Percentiles rank a stretch among this genome's conserved stretches.
These are phyloP conservation scores for Clitarchus hookeri DNA, from an alignment of 2,888 invertebrate species.

Conservation along the genomic window DNA sequence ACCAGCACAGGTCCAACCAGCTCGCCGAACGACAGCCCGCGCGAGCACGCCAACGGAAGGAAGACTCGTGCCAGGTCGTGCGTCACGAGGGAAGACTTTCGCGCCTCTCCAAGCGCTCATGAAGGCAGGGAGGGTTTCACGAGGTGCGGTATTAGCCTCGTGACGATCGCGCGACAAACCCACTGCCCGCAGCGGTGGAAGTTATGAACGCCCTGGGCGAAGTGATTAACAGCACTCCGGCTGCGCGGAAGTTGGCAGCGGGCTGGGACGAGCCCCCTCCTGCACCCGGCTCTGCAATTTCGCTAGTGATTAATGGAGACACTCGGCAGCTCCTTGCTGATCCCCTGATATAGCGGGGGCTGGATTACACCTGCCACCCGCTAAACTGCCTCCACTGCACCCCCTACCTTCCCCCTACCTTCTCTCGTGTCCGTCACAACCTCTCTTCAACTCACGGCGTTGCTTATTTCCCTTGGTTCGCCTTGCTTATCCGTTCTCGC, in stretches of 20 bases:
- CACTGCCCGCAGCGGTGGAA: neutral
- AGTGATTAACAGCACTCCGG: neutral
- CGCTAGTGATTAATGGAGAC: slow-evolving; percentile 1
- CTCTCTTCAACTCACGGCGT: no score
- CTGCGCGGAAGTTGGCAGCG: neutral
- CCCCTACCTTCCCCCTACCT: neutral
- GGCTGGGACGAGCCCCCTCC: neutral
- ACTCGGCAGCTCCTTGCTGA: neutral
- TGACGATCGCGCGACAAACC: neutral
- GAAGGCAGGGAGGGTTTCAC: no score
- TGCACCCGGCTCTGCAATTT: neutral
- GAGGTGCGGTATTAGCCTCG: neutral
- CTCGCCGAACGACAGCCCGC: no score
- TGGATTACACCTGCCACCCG: slow-evolving; percentile 9
- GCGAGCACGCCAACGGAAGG: no score
- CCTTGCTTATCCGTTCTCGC: no score
- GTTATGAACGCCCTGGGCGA: neutral
- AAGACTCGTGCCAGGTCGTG: no score
- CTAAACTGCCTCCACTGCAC: neutral
- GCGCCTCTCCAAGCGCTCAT: no score
- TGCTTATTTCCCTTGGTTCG: no score
- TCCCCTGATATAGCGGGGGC: neutral
- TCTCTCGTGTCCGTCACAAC: neutral
- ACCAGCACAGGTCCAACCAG: no score
- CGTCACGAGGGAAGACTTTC: no score